Percentiles rank a stretch among this genome's conserved stretches.
phyloP scores from a whole-genome alignment of 1,140 invertebrate species.

The Halictus rubicundus region DNA sequence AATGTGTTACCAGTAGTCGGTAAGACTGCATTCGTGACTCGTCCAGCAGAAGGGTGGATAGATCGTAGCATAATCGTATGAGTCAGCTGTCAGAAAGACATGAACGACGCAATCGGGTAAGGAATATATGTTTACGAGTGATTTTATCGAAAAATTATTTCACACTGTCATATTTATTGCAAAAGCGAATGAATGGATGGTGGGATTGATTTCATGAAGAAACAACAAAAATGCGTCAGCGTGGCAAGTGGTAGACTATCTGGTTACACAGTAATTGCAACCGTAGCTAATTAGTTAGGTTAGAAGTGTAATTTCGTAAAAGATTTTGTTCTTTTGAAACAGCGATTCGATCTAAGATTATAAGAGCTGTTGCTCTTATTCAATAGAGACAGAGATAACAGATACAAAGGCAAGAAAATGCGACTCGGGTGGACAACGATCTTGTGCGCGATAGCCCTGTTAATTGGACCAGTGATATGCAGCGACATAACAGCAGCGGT shows the following conservation, averaged over 20 bases:
- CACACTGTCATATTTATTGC: no score
- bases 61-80: background rate
- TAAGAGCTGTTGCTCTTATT: no score
- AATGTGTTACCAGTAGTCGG: no score
- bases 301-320: background rate
- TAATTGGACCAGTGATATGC: slow-evolving; percentile 29
- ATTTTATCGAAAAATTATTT: background rate
- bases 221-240: background rate
- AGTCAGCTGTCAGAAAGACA: slow-evolving; percentile 6
- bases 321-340: background rate
- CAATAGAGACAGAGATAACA: no score
- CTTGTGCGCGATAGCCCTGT: background rate
- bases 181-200: background rate
- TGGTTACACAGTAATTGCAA: background rate
- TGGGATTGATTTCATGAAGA: background rate
- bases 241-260: background rate
- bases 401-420: slow-evolving; percentile 25
- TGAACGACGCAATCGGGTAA: background rate
- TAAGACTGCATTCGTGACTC: no score
- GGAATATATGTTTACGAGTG: background rate
- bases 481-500: slow-evolving; percentile 84
- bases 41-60: no score
- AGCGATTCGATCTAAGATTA: background rate
- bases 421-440: background rate
- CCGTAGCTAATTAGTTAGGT: background rate